These are phyloP conservation scores for Ancistrus triradiatus DNA, from an alignment of 2,113 vertebrate genomes.

Conservation along the genomic window DNA sequence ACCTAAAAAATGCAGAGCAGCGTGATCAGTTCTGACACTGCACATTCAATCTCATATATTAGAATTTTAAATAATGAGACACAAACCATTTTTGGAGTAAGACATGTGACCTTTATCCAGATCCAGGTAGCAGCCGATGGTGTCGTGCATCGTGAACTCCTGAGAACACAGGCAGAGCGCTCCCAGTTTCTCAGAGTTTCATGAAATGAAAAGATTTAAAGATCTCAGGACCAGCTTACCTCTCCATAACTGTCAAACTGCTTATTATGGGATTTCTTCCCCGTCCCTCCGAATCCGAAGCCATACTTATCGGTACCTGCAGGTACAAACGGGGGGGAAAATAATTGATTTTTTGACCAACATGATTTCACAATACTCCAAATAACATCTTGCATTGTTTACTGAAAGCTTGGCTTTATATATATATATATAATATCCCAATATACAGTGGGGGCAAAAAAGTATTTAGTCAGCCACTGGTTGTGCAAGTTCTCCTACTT, in stretches of 20 bases:
- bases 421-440: too few species aligned
- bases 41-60: not conserved
- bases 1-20: slow-evolving; percentile 74
- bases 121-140: slow-evolving; percentile 89
- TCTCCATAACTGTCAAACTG: slow-evolving; percentile 99
- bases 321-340: not conserved
- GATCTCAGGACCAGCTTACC: slow-evolving; percentile 57
- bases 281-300: slow-evolving; percentile 96
- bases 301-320: slow-evolving; percentile 93
- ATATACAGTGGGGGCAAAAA: too few species aligned
- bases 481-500: too few species aligned
- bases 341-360: not conserved
- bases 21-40: too few species aligned
- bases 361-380: too few species aligned
- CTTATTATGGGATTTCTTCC: slow-evolving; percentile 97
- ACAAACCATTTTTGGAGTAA: slow-evolving; percentile 87
- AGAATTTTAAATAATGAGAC: not conserved
- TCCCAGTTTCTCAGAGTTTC: too few species aligned
- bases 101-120: slow-evolving; percentile 79
- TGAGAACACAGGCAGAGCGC: slow-evolving; percentile 52
- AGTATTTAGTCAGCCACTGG: too few species aligned
- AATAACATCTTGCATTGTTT: too few species aligned
- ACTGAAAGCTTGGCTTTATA: too few species aligned
- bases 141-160: slow-evolving; percentile 98
- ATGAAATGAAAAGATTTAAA: too few species aligned